Conservation (phyloP, 2,797 vertebrate species). For the Chelidonichthys spinosus region DNA sequence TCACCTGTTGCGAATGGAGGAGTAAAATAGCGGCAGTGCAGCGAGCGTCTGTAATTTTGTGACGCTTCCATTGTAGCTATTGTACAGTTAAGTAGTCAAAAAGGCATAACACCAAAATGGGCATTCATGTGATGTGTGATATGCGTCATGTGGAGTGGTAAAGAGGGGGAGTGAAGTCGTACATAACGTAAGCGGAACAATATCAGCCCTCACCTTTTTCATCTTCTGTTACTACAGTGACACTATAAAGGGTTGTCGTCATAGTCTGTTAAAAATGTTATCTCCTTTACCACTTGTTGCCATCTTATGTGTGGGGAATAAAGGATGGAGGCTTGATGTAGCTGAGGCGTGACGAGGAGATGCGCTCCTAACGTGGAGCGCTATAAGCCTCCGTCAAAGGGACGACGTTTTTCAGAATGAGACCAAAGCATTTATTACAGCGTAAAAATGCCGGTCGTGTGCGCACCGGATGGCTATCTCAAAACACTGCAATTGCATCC, state of each 20-base stretch:
- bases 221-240: slow-evolving; percentile 41
- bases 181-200: slow-evolving; percentile 35
- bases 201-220: slow-evolving; percentile 11
- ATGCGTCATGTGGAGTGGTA: slow-evolving; percentile 18
- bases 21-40: slow-evolving; percentile 1
- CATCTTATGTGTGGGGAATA: not conserved
- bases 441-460: not conserved
- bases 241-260: not conserved
- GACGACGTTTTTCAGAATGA: not conserved
- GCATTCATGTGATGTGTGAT: slow-evolving; percentile 27
- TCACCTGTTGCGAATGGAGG: slow-evolving; percentile 1
- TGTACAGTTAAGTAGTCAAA: not conserved
- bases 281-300: not conserved
- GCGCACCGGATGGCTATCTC: not conserved
- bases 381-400: not conserved
- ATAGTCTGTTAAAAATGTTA: slow-evolving; percentile 7
- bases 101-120: not conserved
- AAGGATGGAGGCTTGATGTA: slow-evolving; percentile 4
- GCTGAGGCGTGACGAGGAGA: not conserved
- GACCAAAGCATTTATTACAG: not conserved
- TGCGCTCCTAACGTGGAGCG: not conserved
- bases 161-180: slow-evolving; percentile 21
- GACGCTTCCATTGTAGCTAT: not conserved
- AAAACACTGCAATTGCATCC: not conserved
- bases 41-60: not conserved